Evolutionary conservation across 2,113 vertebrate genomes (phyloP).

Genomic region (Caretta caretta): DNA sequence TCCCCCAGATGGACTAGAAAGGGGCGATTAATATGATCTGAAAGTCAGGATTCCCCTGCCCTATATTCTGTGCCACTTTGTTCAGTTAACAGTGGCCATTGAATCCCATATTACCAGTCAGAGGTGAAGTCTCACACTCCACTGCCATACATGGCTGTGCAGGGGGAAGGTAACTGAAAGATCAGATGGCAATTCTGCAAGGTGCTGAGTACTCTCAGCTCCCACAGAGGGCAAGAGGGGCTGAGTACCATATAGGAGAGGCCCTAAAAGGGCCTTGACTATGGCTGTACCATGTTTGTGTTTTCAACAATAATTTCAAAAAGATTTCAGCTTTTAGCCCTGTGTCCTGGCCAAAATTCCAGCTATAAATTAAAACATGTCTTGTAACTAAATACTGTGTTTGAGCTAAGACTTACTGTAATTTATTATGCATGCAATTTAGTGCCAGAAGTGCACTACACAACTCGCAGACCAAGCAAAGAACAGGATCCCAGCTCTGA

Average conservation of each 20-base stretch:
- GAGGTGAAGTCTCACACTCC: not conserved
- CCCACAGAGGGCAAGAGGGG: not conserved
- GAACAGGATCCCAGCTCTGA: too few species aligned
- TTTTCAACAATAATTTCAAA: not conserved
- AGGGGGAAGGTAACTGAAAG: rapidly evolving
- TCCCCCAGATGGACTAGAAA: not conserved
- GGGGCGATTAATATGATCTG: not conserved
- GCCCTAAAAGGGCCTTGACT: not conserved
- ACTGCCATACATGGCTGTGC: too few species aligned
- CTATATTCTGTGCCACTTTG: too few species aligned
- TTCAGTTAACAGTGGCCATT: too few species aligned
- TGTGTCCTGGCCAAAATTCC: not conserved
- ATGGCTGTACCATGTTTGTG: rapidly evolving
- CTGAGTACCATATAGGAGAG: not conserved
- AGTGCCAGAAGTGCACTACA: too few species aligned
- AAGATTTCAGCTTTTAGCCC: not conserved
- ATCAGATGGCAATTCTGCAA: not conserved
- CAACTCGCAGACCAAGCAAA: too few species aligned
- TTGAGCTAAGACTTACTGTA: too few species aligned
- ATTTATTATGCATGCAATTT: too few species aligned
- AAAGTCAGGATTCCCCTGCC: rapidly evolving
- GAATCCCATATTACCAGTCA: not conserved
- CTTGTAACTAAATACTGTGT: too few species aligned
- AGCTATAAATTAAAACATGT: not conserved
- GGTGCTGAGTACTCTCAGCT: too few species aligned